Percentiles rank a stretch among this genome's conserved stretches.
phyloP scores from a whole-genome alignment of 2,888 invertebrate species.

The Campoplex nolae region DNA sequence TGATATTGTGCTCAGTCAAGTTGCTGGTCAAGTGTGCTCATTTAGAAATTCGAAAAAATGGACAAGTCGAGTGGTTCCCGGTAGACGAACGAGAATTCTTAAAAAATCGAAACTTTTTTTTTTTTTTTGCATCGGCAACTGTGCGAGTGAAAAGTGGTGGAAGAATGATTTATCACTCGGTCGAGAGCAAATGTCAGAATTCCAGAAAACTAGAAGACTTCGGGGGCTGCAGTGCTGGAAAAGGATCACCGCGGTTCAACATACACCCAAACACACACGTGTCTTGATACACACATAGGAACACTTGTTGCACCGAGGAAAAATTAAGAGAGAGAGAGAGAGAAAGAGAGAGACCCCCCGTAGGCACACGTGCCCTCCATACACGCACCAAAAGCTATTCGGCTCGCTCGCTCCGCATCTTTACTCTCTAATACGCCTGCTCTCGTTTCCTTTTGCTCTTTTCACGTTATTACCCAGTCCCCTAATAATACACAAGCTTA shows the following conservation, averaged over 20 bases:
- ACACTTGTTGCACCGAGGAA: constrained; percentile 82
- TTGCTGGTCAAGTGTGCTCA: neutral
- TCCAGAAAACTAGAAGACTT: constrained; percentile 49
- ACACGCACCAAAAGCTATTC: constrained; percentile 64
- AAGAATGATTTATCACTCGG: constrained; percentile 73
- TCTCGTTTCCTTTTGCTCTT: constrained; percentile 53
- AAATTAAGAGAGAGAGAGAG: constrained; percentile 71
- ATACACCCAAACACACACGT: constrained; percentile 72
- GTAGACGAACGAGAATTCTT: neutral
- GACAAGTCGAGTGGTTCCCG: neutral
- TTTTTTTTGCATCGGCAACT: neutral
- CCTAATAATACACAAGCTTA: constrained; percentile 48
- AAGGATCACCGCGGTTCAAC: constrained; percentile 42
- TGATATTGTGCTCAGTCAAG: no score
- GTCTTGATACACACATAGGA: constrained; percentile 67
- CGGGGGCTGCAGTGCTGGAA: constrained; percentile 3
- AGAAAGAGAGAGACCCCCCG: constrained; percentile 76
- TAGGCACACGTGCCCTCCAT: constrained; percentile 80
- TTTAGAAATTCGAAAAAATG: neutral
- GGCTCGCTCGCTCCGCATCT: constrained; percentile 32
- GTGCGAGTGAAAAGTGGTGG: neutral
- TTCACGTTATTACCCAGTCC: constrained; percentile 52
- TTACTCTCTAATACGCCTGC: constrained; percentile 35
- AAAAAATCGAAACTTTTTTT: constrained; percentile 3
- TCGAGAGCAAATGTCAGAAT: constrained; percentile 53